phyloP scores from a whole-genome alignment of 2,113 vertebrate species.

The Kryptolebias marmoratus region DNA sequence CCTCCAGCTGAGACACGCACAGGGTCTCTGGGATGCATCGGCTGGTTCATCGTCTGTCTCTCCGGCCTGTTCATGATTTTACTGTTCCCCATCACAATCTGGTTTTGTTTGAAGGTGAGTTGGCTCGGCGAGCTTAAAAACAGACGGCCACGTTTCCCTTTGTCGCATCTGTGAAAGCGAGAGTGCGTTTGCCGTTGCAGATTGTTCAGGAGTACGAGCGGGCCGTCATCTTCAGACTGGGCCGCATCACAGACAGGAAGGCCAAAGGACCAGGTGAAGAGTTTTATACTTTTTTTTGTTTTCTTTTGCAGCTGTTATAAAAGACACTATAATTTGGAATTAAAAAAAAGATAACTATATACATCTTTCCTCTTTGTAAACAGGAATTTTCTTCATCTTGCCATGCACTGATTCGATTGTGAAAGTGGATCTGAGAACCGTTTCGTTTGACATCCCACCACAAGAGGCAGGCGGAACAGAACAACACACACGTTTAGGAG shows the following conservation, averaged over 20 bases:
- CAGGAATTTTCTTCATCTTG: slow-evolving; percentile 94
- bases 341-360: background rate
- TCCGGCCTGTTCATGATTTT: slow-evolving; percentile 79
- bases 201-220: slow-evolving; percentile 91
- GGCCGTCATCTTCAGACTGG: slow-evolving; percentile 89
- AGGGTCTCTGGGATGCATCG: slow-evolving; percentile 79
- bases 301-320: background rate
- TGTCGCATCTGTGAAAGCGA: background rate
- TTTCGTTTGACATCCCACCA: slow-evolving; percentile 97
- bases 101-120: slow-evolving; percentile 88
- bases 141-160: background rate
- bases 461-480: slow-evolving; percentile 85
- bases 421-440: slow-evolving; percentile 95
- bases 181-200: slow-evolving; percentile 61
- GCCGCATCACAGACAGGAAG: slow-evolving; percentile 84
- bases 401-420: slow-evolving; percentile 94
- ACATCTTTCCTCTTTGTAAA: background rate
- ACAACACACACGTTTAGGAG: background rate
- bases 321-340: background rate
- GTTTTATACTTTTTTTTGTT: background rate
- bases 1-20: slow-evolving; percentile 71
- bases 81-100: slow-evolving; percentile 87
- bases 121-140: background rate
- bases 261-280: slow-evolving; percentile 89
- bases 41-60: slow-evolving; percentile 84